Conservation (phyloP, 2,888 invertebrate species). For the Adineta ricciae region DNA sequence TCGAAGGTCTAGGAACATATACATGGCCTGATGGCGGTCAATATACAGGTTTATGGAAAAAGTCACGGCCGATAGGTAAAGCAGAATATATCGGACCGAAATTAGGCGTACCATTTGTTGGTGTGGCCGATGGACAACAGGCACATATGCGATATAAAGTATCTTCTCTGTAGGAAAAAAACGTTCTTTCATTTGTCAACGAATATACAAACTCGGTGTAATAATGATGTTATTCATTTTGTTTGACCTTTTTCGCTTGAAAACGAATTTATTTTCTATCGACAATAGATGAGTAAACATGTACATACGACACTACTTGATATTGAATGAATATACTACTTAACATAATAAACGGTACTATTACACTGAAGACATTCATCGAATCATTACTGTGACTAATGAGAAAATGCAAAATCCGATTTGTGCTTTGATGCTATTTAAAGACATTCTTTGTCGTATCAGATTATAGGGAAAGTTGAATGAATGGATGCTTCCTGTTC, state of each 20-base stretch:
- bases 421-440: background rate
- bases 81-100: background rate
- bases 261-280: too few species aligned
- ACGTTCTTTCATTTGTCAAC: background rate
- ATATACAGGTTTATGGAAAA: background rate
- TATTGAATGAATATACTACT: too few species aligned
- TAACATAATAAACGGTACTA: too few species aligned
- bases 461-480: too few species aligned
- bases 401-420: too few species aligned
- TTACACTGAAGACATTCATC: background rate
- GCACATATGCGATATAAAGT: background rate
- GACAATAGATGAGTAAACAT: too few species aligned
- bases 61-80: background rate
- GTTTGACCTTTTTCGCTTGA: background rate
- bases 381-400: too few species aligned
- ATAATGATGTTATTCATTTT: background rate
- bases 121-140: background rate
- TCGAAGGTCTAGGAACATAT: constrained; percentile 13
- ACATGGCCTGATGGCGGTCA: background rate
- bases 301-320: too few species aligned
- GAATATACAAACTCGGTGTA: background rate
- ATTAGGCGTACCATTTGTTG: constrained; percentile 17
- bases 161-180: background rate
- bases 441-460: background rate
- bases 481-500: too few species aligned